Evolutionary conservation across 1,140 invertebrate genomes (phyloP).

Genomic region (Drosophila tsacasi): DNA sequence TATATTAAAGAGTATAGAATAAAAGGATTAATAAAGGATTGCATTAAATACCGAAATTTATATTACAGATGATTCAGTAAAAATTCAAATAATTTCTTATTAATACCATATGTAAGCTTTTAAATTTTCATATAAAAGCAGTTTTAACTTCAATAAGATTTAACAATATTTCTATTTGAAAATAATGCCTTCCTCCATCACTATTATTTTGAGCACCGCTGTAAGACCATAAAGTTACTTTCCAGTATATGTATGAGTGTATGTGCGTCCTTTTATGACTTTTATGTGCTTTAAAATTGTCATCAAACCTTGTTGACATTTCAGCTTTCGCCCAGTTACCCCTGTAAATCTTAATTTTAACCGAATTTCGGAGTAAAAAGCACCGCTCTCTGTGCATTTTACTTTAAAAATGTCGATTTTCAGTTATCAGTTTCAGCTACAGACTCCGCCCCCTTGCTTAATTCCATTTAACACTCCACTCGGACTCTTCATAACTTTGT

Average conservation of each 20-base stretch:
- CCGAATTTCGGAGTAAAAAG: slow-evolving; percentile 18
- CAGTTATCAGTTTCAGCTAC: slow-evolving; percentile 2
- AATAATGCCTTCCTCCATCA: not conserved
- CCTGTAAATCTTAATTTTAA: slow-evolving; percentile 66
- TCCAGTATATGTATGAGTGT: not conserved
- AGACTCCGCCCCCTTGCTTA: slow-evolving; percentile 22
- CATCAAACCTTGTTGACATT: slow-evolving; percentile 57
- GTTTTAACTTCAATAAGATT: not conserved
- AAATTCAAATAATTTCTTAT: not conserved
- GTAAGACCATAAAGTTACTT: slow-evolving; percentile 11
- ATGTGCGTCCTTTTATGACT: slow-evolving; percentile 62
- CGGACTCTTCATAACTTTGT: slow-evolving; percentile 49
- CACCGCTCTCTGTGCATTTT: not conserved
- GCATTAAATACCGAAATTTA: too few relatives aligned
- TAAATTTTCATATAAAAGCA: not conserved
- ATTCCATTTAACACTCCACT: slow-evolving; percentile 50
- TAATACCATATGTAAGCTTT: not conserved
- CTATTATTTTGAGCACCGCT: not conserved
- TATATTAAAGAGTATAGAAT: not conserved
- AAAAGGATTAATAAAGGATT: too few relatives aligned
- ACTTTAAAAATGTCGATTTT: slow-evolving; percentile 6
- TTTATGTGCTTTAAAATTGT: slow-evolving; percentile 65
- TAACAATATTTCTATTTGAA: not conserved
- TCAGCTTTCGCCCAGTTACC: slow-evolving; percentile 26
- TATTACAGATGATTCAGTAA: not conserved